A percentile compares a stretch with the other conserved stretches of the same genome.
Conservation (phyloP, 2,888 invertebrate genomes). For the Sipha maydis region DNA sequence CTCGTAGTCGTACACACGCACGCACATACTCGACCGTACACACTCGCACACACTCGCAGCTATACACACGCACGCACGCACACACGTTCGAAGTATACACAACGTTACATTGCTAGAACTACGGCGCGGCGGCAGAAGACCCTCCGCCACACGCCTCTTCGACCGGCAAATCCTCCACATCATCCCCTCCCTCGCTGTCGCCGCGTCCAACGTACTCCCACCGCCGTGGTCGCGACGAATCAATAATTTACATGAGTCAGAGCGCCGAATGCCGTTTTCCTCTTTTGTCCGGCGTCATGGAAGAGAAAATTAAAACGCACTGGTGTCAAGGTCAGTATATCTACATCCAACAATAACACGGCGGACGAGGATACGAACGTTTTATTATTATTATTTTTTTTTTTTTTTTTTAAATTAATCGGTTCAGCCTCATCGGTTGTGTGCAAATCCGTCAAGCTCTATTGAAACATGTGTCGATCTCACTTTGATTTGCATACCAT, state of each 20-base stretch:
- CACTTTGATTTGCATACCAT: too few species aligned
- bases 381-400: too few species aligned
- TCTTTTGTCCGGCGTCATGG: constrained; percentile 58
- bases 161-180: not conserved
- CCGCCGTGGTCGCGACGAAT: constrained; percentile 35
- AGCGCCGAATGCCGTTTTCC: constrained; percentile 42
- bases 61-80: not conserved
- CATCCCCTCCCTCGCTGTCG: not conserved
- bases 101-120: constrained; percentile 27
- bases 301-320: constrained; percentile 41
- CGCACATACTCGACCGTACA: not conserved
- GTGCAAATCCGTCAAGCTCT: too few species aligned
- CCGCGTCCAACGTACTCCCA: not conserved
- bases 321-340: constrained; percentile 43
- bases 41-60: not conserved
- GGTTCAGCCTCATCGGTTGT: too few species aligned
- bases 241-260: constrained; percentile 61
- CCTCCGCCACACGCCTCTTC: not conserved
- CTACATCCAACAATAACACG: not conserved
- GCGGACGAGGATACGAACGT: not conserved
- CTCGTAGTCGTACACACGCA: not conserved
- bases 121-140: constrained; percentile 10
- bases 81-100: not conserved
- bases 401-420: too few species aligned
- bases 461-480: too few species aligned